A percentile compares a stretch with the other conserved stretches of the same genome.
Conservation (phyloP, 1,140 invertebrate species). For the Nebria ingens region DNA sequence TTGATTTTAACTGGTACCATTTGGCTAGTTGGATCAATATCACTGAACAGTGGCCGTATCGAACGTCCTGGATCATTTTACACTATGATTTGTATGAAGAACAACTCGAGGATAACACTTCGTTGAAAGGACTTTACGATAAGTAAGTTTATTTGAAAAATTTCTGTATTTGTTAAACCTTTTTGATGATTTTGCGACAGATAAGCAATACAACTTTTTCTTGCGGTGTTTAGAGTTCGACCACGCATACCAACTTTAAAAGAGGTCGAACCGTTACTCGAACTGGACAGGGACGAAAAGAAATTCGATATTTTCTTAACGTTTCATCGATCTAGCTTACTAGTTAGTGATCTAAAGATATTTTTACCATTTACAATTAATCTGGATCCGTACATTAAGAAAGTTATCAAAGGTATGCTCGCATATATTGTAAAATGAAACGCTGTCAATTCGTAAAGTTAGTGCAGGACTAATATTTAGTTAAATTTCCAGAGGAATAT, state of each 20-base stretch:
- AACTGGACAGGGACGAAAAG: constrained; percentile 86
- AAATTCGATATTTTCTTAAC: constrained; percentile 90
- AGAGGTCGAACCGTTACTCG: constrained; percentile 79
- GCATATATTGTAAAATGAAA: background rate
- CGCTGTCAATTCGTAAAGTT: background rate
- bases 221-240: constrained; percentile 62
- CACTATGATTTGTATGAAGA: constrained; percentile 87
- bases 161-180: background rate
- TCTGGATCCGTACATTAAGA: constrained; percentile 90
- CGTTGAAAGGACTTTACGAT: constrained; percentile 82
- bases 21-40: constrained; percentile 96
- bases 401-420: constrained; percentile 80
- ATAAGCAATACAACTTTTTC: too few species aligned
- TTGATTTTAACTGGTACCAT: constrained; percentile 98
- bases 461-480: background rate
- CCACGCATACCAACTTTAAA: constrained; percentile 72
- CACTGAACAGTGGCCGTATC: constrained; percentile 97
- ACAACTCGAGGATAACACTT: constrained; percentile 71
- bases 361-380: constrained; percentile 96
- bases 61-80: constrained; percentile 94
- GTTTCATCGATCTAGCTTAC: constrained; percentile 69
- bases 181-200: background rate
- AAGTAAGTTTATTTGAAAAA: constrained; percentile 51
- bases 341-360: constrained; percentile 81
- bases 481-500: background rate